Evolutionary conservation across 2,113 vertebrate species (phyloP).

Genomic region (Daphoenositta chrysoptera): DNA sequence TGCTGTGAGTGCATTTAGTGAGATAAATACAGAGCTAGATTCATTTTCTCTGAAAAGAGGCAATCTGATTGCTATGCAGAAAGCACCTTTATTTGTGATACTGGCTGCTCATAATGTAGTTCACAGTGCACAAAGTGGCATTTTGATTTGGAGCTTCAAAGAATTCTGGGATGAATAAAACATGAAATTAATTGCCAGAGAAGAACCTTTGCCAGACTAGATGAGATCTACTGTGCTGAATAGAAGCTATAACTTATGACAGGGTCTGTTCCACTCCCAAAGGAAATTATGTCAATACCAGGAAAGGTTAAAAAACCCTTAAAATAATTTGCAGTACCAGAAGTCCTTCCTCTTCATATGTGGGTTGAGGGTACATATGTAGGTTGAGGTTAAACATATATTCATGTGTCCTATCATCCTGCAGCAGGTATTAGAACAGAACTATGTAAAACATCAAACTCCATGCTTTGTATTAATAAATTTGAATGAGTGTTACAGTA

Average conservation of each 20-base stretch:
- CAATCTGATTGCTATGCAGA: constrained; percentile 72
- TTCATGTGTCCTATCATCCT: background rate
- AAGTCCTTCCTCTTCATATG: background rate
- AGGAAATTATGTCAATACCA: constrained; percentile 49
- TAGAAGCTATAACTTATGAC: constrained; percentile 29
- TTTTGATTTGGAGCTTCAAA: constrained; percentile 76
- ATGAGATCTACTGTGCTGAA: constrained; percentile 38
- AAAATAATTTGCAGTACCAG: background rate
- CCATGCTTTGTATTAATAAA: background rate
- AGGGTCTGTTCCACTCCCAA: constrained; percentile 16
- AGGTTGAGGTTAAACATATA: background rate
- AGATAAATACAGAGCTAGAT: constrained; percentile 62
- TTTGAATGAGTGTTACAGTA: background rate
- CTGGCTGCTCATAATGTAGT: constrained; percentile 40
- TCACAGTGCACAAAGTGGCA: constrained; percentile 60
- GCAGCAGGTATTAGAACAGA: background rate
- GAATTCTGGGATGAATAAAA: constrained; percentile 76
- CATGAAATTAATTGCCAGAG: constrained; percentile 73
- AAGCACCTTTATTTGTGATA: constrained; percentile 58
- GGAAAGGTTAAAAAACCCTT: constrained; percentile 47
- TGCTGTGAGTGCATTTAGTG: constrained; percentile 66
- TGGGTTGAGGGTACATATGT: background rate
- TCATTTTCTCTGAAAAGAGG: constrained; percentile 62
- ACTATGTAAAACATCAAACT: background rate
- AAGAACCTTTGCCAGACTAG: constrained; percentile 51